phyloP scores from a whole-genome alignment of 2,797 vertebrate species.

The Ataeniobius toweri region DNA sequence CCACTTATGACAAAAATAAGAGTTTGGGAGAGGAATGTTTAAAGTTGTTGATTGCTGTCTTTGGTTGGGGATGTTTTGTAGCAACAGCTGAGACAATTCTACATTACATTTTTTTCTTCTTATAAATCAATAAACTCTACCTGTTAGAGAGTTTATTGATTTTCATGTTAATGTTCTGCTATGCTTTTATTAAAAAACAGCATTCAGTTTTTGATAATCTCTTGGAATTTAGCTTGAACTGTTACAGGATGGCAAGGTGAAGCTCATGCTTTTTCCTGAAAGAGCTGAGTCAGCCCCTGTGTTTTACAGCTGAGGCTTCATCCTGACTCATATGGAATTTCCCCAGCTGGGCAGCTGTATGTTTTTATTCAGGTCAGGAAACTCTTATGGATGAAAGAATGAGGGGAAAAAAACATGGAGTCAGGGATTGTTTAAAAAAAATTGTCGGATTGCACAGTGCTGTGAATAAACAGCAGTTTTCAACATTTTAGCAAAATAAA shows the following conservation, averaged over 20 bases:
- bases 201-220: background rate
- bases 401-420: background rate
- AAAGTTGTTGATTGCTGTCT: constrained; percentile 33
- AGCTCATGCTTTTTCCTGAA: constrained; percentile 48
- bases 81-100: constrained; percentile 23
- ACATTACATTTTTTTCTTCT: background rate
- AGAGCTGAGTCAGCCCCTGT: constrained; percentile 56
- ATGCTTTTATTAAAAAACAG: background rate
- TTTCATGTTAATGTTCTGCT: background rate
- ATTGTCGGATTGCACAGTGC: constrained; percentile 1
- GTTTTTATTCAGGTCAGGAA: constrained; percentile 56
- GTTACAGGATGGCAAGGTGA: constrained; percentile 36
- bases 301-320: constrained; percentile 54
- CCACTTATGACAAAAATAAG: constrained; percentile 59
- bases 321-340: constrained; percentile 69
- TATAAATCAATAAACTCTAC: background rate
- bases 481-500: background rate
- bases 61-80: constrained; percentile 53
- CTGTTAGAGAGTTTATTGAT: background rate
- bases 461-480: constrained; percentile 1
- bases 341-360: constrained; percentile 54
- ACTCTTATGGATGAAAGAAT: constrained; percentile 18
- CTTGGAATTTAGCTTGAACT: constrained; percentile 1
- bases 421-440: background rate
- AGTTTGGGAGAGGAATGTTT: constrained; percentile 27